A percentile compares a stretch with the other conserved stretches of the same genome.
phyloP scores from a whole-genome alignment of 2,888 invertebrate species.

The Trichopoda pennipes region DNA sequence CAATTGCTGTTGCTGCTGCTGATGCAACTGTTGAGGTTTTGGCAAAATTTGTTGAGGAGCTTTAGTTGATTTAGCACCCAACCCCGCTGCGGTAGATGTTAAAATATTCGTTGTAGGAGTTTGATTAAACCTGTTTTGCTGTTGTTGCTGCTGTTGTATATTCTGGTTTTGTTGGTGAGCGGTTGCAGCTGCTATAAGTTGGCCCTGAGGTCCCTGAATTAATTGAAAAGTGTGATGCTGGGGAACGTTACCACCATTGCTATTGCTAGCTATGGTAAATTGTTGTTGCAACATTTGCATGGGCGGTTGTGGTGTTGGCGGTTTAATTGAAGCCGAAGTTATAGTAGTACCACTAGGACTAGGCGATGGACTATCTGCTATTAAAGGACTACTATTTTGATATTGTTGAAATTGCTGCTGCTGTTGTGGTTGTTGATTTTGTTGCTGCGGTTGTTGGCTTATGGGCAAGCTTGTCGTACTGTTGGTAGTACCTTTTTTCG shows the following conservation, averaged over 20 bases:
- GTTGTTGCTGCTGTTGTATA: constrained; percentile 71
- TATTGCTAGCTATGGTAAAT: constrained; percentile 74
- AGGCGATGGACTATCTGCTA: constrained; percentile 81
- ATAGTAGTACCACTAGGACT: constrained; percentile 79
- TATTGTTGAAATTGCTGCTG: constrained; percentile 76
- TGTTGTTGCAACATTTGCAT: constrained; percentile 80
- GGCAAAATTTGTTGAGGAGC: constrained; percentile 85
- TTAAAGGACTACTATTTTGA: constrained; percentile 80
- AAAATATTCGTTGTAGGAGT: constrained; percentile 66
- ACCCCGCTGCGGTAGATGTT: constrained; percentile 55
- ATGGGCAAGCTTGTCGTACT: constrained; percentile 69
- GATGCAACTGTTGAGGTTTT: constrained; percentile 81
- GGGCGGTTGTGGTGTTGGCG: constrained; percentile 71
- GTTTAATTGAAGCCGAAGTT: constrained; percentile 77
- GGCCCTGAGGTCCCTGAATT: constrained; percentile 78
- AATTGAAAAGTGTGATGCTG: constrained; percentile 78
- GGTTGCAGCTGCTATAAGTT: constrained; percentile 75
- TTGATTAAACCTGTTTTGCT: constrained; percentile 73
- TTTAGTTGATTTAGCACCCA: constrained; percentile 74
- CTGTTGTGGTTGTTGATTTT: constrained; percentile 68
- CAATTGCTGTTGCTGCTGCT: constrained; percentile 71
- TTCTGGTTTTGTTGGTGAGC: constrained; percentile 64
- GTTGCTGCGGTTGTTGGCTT: constrained; percentile 70
- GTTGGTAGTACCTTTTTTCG: constrained; percentile 77
- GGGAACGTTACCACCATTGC: constrained; percentile 68